Evolutionary conservation across 92 coral and sea anemone species (phyloP).

Genomic region (Epizoanthus rinbou): DNA sequence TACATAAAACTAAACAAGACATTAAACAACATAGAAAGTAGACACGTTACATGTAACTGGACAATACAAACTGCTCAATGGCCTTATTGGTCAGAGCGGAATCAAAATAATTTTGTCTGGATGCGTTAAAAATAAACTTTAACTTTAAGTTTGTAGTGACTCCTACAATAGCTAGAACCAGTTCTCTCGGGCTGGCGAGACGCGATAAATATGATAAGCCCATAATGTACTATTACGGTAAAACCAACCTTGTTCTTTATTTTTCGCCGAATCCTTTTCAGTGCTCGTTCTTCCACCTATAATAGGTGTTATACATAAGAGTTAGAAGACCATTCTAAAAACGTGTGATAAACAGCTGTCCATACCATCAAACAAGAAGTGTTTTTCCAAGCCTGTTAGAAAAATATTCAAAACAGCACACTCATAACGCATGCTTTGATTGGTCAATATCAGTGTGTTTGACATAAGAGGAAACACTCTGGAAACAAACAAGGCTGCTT

Average conservation of each 20-base stretch:
- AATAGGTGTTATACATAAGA: neutral
- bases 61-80: no score
- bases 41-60: no score
- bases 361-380: neutral
- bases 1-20: no score
- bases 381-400: neutral
- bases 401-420: neutral
- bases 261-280: constrained; percentile 87
- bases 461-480: neutral
- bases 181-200: no score
- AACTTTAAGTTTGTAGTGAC: no score
- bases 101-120: no score
- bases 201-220: no score
- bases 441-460: neutral
- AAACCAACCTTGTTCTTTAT: constrained; percentile 87
- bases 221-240: neutral
- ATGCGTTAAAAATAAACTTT: no score
- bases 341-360: neutral
- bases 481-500: neutral
- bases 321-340: neutral
- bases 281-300: constrained; percentile 89
- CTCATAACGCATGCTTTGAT: neutral
- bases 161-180: neutral
- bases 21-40: no score
- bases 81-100: no score